Evolutionary conservation across 1,140 invertebrate genomes (phyloP), one percentile per base, ranked within the genome.

Genomic region (Myzus persicae): DNA sequence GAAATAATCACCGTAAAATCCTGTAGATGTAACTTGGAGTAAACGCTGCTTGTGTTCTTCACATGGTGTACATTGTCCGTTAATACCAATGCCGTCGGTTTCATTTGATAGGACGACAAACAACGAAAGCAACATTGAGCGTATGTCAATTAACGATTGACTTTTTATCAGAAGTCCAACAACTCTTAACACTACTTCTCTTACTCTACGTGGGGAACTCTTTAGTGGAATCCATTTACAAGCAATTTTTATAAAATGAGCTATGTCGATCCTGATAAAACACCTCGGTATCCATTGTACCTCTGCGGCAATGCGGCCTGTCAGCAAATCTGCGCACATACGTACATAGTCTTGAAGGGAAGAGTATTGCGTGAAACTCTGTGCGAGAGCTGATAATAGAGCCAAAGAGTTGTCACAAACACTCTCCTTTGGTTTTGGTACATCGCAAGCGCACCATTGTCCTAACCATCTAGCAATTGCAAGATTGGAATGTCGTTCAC

Each of bases 401-500:
- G 88, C 88, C 26, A 59, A 48, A 2, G 85, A 87, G 18, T 90
- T n/a, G 20, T 90, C 88, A 90, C 88, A 90, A 5, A 90, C 26
- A 0, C 20, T 59, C 40, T 59, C 51, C n/a, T 59, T 90, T 11
- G 88, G 48, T 59, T 40, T 51, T 90, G 24, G 22, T 20, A 90
- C 87, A 89, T n/a, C 87, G n/a, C 46, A 40, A 22, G 24, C 31
- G 5, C 9, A 18, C 87, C 87, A 89, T 31, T 90, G 40, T 59
- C 14, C 46, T 8, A 90, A 46, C 89, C 89, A 90, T n/a, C 31
- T 90, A 22, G 38, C 40, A 42, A 90, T 76, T 76, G 89, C 89
- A 18, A 76, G 11, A 6, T 40, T 90, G 14, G 89, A 67, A 46
- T 90, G 54, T n/a, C 22, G 11, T 90, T 44, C 89, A n/a, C 89